Evolutionary conservation across 2,113 vertebrate species (phyloP).

Genomic region (Elephas maximus): DNA sequence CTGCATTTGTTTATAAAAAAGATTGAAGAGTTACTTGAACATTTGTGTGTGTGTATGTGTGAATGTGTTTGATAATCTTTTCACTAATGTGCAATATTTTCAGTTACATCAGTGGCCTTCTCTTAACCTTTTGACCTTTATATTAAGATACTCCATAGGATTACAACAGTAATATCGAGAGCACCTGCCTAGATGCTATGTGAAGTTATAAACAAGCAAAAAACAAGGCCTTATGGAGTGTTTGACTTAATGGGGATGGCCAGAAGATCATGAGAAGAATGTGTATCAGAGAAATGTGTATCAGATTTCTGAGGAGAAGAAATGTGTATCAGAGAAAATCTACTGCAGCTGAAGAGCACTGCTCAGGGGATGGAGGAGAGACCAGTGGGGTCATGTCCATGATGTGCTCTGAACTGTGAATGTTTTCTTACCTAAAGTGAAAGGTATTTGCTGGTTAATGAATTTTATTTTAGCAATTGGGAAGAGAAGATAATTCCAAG

Average conservation of each 20-base stretch:
- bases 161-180: background rate
- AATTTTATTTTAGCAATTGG: conserved; percentile 47
- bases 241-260: conserved; percentile 32
- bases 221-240: background rate
- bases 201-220: conserved; percentile 26
- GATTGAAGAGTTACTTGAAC: conserved; percentile 62
- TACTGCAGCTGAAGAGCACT: background rate
- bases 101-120: background rate
- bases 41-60: background rate
- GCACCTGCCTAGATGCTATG: background rate
- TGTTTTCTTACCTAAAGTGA: conserved; percentile 50
- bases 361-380: background rate
- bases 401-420: background rate
- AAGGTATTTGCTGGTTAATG: background rate
- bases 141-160: conserved; percentile 1
- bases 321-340: background rate
- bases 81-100: conserved; percentile 46
- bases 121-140: conserved; percentile 8
- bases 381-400: background rate
- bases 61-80: conserved; percentile 36
- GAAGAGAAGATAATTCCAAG: conserved; percentile 47
- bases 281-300: background rate
- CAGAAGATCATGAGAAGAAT: background rate
- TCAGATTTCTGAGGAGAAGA: background rate
- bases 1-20: conserved; percentile 67